Percentiles rank a stretch among this genome's conserved stretches.
Evolutionary conservation across 92 coral and sea anemone genomes (phyloP).

Genomic region (Actinostola sp.): DNA sequence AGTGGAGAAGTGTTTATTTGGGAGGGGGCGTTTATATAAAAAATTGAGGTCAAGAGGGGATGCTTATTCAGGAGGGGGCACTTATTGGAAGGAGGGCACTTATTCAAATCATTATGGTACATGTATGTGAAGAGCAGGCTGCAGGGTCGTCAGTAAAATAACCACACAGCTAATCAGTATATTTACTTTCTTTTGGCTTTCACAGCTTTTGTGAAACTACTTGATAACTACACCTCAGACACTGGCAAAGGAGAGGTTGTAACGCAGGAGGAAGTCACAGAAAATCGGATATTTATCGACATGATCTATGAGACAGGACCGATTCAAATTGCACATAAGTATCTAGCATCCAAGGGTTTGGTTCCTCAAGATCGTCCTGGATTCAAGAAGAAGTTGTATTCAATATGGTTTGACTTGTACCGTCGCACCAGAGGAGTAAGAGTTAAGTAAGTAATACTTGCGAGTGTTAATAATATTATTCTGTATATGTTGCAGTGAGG

Average conservation of each 20-base stretch:
- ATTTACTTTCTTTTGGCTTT: too few relatives aligned
- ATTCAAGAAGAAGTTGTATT: slow-evolving; percentile 74
- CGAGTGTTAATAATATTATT: too few relatives aligned
- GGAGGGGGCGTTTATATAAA: too few relatives aligned
- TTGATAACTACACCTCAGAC: slow-evolving; percentile 94
- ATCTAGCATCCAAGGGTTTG: slow-evolving; percentile 62
- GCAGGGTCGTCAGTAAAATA: too few relatives aligned
- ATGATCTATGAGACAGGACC: slow-evolving; percentile 89
- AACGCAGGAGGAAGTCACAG: slow-evolving; percentile 78
- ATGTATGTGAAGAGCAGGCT: too few relatives aligned
- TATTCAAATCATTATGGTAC: too few relatives aligned
- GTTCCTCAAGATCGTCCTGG: slow-evolving; percentile 59
- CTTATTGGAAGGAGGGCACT: too few relatives aligned
- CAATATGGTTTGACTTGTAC: slow-evolving; percentile 92
- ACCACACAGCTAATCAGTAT: too few relatives aligned
- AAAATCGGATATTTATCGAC: slow-evolving; percentile 90
- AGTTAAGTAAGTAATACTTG: slow-evolving; percentile 41
- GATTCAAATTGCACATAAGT: slow-evolving; percentile 85
- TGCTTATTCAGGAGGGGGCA: too few relatives aligned
- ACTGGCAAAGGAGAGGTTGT: slow-evolving; percentile 88
- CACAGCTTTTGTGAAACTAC: slow-evolving; percentile 84
- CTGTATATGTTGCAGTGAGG: too few relatives aligned
- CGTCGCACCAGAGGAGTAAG: slow-evolving; percentile 68
- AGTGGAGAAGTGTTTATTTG: too few relatives aligned
- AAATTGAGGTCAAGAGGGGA: too few relatives aligned